phyloP scores from a whole-genome alignment of 2,797 vertebrate genomes.

The Lates japonicus region DNA sequence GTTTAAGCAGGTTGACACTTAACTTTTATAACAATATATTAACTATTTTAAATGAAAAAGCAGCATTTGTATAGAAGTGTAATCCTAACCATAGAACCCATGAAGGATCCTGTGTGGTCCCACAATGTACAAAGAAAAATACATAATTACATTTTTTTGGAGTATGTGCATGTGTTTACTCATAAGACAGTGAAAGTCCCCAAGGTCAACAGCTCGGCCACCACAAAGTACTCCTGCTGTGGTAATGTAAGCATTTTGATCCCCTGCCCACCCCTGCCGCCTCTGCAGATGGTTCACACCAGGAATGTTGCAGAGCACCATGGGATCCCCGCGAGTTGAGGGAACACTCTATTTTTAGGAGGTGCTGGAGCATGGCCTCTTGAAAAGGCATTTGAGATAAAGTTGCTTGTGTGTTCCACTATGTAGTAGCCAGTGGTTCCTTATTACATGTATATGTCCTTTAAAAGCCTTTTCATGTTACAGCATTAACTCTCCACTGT shows the following conservation, averaged over 20 bases:
- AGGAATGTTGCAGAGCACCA: constrained; percentile 77
- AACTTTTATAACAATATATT: background rate
- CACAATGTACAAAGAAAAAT: background rate
- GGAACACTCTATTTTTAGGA: constrained; percentile 81
- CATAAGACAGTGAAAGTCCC: constrained; percentile 31
- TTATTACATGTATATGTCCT: background rate
- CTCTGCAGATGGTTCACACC: constrained; percentile 70
- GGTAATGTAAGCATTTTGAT: constrained; percentile 58
- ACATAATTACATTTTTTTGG: background rate
- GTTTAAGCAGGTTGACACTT: background rate
- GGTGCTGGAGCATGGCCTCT: constrained; percentile 41
- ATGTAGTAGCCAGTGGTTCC: background rate
- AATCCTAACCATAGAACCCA: background rate
- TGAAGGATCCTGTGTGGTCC: too few species aligned
- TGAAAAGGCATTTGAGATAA: constrained; percentile 66
- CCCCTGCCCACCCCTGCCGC: constrained; percentile 39
- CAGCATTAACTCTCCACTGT: background rate
- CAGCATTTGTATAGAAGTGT: background rate
- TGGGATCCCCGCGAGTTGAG: constrained; percentile 72
- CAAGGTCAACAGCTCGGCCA: constrained; percentile 55
- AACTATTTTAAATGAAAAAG: background rate
- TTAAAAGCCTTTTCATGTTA: constrained; percentile 10
- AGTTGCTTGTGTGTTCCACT: constrained; percentile 38
- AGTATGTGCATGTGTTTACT: constrained; percentile 26
- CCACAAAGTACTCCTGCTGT: constrained; percentile 36